These are phyloP conservation scores for Leptogaster cylindrica DNA, from an alignment of 2,888 invertebrate species.

Conservation along the genomic window DNA sequence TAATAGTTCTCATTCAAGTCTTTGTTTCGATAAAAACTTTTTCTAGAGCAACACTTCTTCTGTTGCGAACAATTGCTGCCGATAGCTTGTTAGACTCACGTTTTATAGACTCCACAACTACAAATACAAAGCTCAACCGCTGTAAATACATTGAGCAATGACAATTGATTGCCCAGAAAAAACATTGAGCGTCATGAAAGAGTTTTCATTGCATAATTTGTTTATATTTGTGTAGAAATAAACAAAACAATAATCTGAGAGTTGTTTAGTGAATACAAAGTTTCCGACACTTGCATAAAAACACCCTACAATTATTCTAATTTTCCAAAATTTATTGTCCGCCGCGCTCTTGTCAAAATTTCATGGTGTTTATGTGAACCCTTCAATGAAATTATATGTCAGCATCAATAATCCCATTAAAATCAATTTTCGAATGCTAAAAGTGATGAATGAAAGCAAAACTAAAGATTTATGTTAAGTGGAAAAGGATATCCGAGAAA, in stretches of 20 bases:
- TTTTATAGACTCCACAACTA: too few relatives aligned
- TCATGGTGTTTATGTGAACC: constrained; percentile 13
- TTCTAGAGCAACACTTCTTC: not conserved
- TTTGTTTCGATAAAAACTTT: too few relatives aligned
- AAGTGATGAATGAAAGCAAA: too few relatives aligned
- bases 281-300: not conserved
- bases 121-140: not conserved
- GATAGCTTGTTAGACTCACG: too few relatives aligned
- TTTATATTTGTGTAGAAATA: constrained; percentile 48
- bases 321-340: too few relatives aligned
- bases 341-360: constrained; percentile 16
- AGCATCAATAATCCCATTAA: too few relatives aligned
- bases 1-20: too few relatives aligned
- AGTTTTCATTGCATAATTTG: constrained; percentile 51
- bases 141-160: constrained; percentile 26
- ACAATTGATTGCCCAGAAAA: constrained; percentile 48
- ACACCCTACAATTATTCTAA: too few relatives aligned
- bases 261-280: not conserved
- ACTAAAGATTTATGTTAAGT: not conserved
- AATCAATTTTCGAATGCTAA: too few relatives aligned
- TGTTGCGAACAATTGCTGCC: not conserved
- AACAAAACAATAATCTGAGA: constrained; percentile 15
- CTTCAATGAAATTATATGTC: too few relatives aligned
- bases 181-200: constrained; percentile 49
- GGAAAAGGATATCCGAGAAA: not conserved